A percentile compares a stretch with the other conserved stretches of the same genome.
These are phyloP conservation scores for Phrixothrix hirtus DNA, from an alignment of 2,888 invertebrate genomes.

Conservation along the genomic window DNA sequence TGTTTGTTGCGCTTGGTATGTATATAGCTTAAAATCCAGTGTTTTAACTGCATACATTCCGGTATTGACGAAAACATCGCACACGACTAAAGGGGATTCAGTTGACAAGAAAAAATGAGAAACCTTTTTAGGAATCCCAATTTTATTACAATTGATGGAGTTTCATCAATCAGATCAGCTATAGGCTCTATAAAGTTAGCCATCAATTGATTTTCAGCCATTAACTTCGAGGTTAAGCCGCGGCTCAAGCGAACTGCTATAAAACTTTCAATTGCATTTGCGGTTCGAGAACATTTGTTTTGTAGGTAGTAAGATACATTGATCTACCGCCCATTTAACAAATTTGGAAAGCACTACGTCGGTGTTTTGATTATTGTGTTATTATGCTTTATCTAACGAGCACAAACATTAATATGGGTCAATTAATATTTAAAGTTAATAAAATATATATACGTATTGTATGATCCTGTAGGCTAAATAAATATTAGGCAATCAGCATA, in stretches of 20 bases:
- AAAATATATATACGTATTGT: no score
- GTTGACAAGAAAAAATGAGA: conserved; percentile 24
- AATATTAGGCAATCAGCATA: no score
- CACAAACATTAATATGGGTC: no score
- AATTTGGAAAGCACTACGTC: neutral
- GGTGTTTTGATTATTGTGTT: neutral
- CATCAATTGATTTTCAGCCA: conserved; percentile 31
- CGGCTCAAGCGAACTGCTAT: conserved; percentile 23
- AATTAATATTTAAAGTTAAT: no score
- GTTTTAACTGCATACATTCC: no score
- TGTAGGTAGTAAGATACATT: conserved; percentile 16
- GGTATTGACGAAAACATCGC: neutral
- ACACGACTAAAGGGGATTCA: neutral
- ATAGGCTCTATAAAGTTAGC: conserved; percentile 31
- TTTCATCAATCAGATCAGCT: conserved; percentile 32
- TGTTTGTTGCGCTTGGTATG: no score
- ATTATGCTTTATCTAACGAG: neutral
- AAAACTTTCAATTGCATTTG: conserved; percentile 29
- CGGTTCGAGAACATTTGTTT: conserved; percentile 24
- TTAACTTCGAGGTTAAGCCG: conserved; percentile 29
- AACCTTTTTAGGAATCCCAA: conserved; percentile 25
- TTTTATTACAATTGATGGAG: conserved; percentile 31
- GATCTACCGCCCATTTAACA: conserved; percentile 13
- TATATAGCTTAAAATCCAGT: no score
- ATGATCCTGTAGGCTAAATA: no score